These are phyloP conservation scores for Cinara cedri DNA, from an alignment of 2,888 invertebrate genomes.

Conservation along the genomic window DNA sequence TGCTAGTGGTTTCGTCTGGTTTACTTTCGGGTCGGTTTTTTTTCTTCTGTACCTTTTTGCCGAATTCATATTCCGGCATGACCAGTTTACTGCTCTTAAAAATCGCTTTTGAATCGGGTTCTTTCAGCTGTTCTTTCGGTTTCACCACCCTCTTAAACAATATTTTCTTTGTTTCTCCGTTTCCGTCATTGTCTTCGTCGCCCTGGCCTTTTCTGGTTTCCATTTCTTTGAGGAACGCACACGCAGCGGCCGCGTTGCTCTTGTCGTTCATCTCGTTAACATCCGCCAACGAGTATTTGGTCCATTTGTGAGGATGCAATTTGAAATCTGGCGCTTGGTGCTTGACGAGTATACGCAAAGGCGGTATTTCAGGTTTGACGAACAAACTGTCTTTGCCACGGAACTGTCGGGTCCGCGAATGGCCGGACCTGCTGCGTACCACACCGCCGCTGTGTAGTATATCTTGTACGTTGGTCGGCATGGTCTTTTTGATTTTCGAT, in stretches of 20 bases:
- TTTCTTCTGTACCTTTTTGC: slow-evolving; percentile 29
- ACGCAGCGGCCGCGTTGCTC: slow-evolving; percentile 57
- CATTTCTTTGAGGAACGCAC: slow-evolving; percentile 57
- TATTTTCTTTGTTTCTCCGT: slow-evolving; percentile 25
- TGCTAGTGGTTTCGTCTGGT: neutral
- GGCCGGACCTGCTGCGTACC: neutral
- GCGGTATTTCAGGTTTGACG: slow-evolving; percentile 51
- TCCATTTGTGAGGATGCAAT: slow-evolving; percentile 56
- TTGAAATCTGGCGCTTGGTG: slow-evolving; percentile 41
- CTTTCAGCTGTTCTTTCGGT: neutral
- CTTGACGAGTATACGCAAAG: slow-evolving; percentile 41
- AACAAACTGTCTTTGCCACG: slow-evolving; percentile 47
- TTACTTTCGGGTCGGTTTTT: neutral
- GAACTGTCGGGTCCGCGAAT: slow-evolving; percentile 35
- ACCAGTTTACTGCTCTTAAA: slow-evolving; percentile 43
- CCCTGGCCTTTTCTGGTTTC: slow-evolving; percentile 43
- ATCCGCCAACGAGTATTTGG: slow-evolving; percentile 57
- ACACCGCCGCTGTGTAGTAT: slow-evolving; percentile 23
- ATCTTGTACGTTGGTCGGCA: neutral
- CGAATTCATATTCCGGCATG: slow-evolving; percentile 55
- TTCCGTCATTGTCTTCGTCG: neutral
- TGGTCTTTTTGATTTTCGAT: slow-evolving; percentile 36
- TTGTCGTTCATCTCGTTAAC: slow-evolving; percentile 58
- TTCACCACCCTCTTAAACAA: slow-evolving; percentile 3
- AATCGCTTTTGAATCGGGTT: neutral